Evolutionary conservation across 2,113 vertebrate genomes (phyloP), one percentile per base, ranked within the genome.

Genomic region (Indicator maculatus): DNA sequence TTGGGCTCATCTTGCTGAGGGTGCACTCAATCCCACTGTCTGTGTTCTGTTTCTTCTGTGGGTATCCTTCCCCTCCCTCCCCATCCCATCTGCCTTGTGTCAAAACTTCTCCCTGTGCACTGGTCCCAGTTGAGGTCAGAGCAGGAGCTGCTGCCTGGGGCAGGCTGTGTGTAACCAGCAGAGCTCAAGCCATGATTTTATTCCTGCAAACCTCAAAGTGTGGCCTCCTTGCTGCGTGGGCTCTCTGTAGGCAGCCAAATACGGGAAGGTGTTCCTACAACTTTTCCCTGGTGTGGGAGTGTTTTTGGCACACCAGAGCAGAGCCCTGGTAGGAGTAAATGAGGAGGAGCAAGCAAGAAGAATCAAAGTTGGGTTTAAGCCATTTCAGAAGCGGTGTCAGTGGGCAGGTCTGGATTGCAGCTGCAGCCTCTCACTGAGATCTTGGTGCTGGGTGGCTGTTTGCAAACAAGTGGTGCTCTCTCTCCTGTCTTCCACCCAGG

Each of bases 321-420:
- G 70, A 65, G 78, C 70, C 71, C 53, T 75, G n/a, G 87, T 95
- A 91, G 91, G 87, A 95, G 87, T 89, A 93, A 94, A 82, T 61
- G 70, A 65, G 64, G 89, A 92, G 84, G 78, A 92, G 77, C 89
- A 84, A 84, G 74, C 38, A 79, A 76, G 58, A 56, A 86, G 86
- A 74, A 76, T 45, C 47, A 55, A 69, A 0, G 11, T 17, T 39
- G 39, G 31, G 12, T 2, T 10, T 8, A 71, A 82, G 38, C 59
- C 13, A 5, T 91, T 91, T 89, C 20, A 7, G 78, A 78, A 90
- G 77, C 0, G 1, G 28, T 4, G 2, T 75, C 28, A 59, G 45
- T 5, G 38, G 80, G 41, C 28, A 0, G 4, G 41, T 60, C 74
- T 75, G 44, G 31, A 2, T 14, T 61, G 73, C 52, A 60, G 24